A percentile compares a stretch with the other conserved stretches of the same genome.
phyloP scores from a whole-genome alignment of 2,113 vertebrate genomes.

The Zosterops lateralis region DNA sequence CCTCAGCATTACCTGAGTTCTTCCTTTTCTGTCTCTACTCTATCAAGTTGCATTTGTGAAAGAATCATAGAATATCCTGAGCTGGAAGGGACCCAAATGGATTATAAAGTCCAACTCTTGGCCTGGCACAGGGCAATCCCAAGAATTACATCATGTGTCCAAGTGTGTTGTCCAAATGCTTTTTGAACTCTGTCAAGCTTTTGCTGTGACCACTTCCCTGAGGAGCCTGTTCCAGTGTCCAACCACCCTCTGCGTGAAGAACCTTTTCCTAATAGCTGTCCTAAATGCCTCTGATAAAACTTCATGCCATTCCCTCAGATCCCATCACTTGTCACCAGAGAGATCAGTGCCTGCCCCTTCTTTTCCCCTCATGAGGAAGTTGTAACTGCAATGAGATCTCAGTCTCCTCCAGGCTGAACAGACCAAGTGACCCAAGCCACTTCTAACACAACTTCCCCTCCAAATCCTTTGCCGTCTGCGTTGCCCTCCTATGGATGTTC shows the following conservation, averaged over 20 bases:
- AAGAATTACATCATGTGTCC: neutral
- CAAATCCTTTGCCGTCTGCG: neutral
- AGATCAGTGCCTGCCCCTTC: neutral
- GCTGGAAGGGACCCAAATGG: neutral
- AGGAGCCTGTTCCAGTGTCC: neutral
- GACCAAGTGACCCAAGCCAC: neutral
- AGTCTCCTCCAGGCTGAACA: neutral
- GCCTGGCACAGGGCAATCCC: neutral
- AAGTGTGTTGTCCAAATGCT: neutral
- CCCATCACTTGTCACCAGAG: neutral
- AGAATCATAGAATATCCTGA: neutral
- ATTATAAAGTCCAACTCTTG: neutral
- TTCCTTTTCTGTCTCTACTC: neutral
- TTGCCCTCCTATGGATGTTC: neutral
- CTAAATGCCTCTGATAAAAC: neutral
- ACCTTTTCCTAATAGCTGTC: neutral
- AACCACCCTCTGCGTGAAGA: neutral
- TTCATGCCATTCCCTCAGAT: neutral
- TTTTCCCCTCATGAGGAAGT: rapidly evolving
- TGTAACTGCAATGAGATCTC: neutral
- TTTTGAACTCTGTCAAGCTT: neutral
- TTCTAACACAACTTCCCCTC: neutral
- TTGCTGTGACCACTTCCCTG: neutral
- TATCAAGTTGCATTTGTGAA: neutral
- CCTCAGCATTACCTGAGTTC: neutral